Conservation (phyloP, 1,140 invertebrate genomes). For the Drosophila trapezifrons region DNA sequence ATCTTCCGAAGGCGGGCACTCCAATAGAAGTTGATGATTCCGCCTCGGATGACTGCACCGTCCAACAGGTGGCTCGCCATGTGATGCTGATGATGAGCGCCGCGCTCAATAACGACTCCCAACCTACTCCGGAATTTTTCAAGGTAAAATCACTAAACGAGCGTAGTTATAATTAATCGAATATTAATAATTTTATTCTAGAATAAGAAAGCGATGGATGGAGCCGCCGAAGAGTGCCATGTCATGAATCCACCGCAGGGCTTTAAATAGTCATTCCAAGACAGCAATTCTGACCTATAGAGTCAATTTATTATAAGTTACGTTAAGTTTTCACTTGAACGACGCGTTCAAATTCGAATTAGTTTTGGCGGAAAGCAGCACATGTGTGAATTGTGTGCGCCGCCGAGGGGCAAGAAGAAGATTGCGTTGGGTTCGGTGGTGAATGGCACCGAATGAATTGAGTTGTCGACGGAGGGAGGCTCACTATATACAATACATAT, state of each 20-base stretch:
- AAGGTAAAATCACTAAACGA: background rate
- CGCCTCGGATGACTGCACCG: background rate
- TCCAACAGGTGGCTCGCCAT: conserved; percentile 48
- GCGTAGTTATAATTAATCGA: too few species aligned
- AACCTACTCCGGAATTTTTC: background rate
- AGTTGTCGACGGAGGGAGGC: conserved; percentile 17
- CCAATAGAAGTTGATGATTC: too few species aligned
- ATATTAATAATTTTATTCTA: too few species aligned
- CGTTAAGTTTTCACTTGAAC: conserved; percentile 4
- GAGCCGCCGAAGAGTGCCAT: too few species aligned
- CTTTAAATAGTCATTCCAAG: conserved; percentile 30
- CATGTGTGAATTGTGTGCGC: conserved; percentile 11
- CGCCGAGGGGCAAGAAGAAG: conserved; percentile 38
- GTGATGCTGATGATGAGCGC: conserved; percentile 27
- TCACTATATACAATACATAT: conserved; percentile 47
- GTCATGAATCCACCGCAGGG: conserved; percentile 14
- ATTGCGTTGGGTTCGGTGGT: conserved; percentile 18
- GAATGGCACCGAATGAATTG: conserved; percentile 45
- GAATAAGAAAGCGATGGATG: background rate
- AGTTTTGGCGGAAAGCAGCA: background rate
- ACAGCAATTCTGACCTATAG: background rate
- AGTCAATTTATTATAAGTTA: background rate
- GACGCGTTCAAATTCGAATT: conserved; percentile 13
- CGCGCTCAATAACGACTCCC: background rate
- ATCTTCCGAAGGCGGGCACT: too few species aligned